Base-by-base conservation (phyloP, 2,113 vertebrate genomes). In the Chionomys nivalis region DNA sequence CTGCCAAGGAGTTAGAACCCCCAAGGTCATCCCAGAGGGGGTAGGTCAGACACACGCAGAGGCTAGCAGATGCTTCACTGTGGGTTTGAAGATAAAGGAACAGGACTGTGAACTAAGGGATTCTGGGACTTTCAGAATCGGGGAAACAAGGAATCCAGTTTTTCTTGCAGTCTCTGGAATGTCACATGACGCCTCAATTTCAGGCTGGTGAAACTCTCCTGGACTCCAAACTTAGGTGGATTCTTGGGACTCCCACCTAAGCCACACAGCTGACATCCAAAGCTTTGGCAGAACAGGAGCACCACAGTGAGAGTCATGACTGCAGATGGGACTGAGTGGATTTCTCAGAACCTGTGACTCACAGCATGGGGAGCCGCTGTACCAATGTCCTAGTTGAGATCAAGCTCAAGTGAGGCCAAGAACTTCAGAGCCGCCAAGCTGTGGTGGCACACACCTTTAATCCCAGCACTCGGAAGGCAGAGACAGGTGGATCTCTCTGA, bases 1-100 rank as follows among this genome's bases (percentile, higher is more conserved):
- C n/a, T 17, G 0, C 28, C 16, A 0, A 23, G 42, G 58, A 79
- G 55, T 63, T 26, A 21, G n/a, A 12, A n/a, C 3, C n/a, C 17
- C 12, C 6, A 0, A 47, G 26, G 21, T 66, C 19, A 13, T 47
- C 17, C 4, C 3, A 44, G 78, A 88, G 49, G 13, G 7, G 1
- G 39, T 68, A 44, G 17, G 7, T 26, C 36, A 4, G 24, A 36
- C 42, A 13, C 52, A 21, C 3, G 19, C 24, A 19, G 66, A 36
- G 70, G 31, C 16, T 42, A 28, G 66, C 24, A 17, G 58, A 44
- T 10, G 61, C 39, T n/a, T 1, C 0, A 1, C n/a, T 36, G n/a
- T 23, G 44, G 23, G 47, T 75, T 63, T 17, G 61, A 39, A 86
- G 26, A 70, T 17, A 28, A 36, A 21, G 39, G 61, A 23, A 9